phyloP scores from a whole-genome alignment of 2,113 vertebrate species.

The Ginglymostoma cirratum region DNA sequence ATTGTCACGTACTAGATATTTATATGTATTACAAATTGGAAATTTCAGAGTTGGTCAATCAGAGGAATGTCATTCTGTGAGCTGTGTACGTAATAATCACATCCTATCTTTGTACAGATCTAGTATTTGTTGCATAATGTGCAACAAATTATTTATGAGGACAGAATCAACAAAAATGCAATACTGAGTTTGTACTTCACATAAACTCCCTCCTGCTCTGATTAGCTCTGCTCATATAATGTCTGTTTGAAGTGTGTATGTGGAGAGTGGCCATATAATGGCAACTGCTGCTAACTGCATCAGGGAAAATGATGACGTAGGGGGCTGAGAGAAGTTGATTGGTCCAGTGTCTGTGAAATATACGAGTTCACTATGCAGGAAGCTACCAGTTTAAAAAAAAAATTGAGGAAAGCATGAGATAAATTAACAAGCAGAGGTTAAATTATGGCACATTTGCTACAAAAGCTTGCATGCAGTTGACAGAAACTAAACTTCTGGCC shows the following conservation, averaged over 20 bases:
- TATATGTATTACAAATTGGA: neutral
- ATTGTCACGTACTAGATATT: neutral
- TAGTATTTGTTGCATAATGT: neutral
- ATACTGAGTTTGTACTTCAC: neutral
- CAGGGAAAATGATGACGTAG: neutral
- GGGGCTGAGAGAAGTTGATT: neutral
- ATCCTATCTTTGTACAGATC: neutral
- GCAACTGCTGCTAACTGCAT: neutral
- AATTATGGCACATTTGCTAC: neutral
- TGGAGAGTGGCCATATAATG: neutral
- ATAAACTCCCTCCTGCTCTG: neutral
- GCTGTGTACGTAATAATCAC: neutral
- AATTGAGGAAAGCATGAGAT: neutral
- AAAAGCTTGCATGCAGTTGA: neutral
- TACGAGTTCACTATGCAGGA: neutral
- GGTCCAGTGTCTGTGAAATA: neutral
- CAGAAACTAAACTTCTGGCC: neutral
- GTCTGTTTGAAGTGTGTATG: neutral
- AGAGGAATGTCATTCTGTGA: neutral
- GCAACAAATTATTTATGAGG: neutral
- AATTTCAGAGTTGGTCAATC: neutral
- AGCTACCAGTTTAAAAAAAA: neutral
- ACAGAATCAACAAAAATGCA: neutral
- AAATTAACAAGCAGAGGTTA: neutral
- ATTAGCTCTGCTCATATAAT: neutral